Base-by-base conservation (phyloP, 2,797 vertebrate species). In the Lepilemur ruficaudatus region DNA sequence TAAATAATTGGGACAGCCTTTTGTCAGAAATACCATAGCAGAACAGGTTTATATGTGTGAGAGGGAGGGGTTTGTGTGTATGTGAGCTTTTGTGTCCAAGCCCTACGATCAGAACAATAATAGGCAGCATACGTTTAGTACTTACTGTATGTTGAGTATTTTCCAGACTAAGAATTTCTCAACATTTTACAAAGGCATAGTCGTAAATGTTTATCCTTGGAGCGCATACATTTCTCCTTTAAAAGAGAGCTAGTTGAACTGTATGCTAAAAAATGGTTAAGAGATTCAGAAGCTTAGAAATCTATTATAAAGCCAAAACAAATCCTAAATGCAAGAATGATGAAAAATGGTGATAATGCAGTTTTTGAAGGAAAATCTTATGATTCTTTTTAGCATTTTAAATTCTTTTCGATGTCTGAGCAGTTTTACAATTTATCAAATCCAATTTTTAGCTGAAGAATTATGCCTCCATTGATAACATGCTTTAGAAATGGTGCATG, bases 371-470 rank as follows among this genome's bases (percentile, higher is more conserved):
- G 85, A 35, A 90, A 94, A 67, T 63, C 15, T 96, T 73, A 63
- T 11, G 48, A 38, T 93, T 91, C 20, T 87, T 88, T 69, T 57
- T 55, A 91, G 50, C 79, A 86, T 75, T 89, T 85, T 61, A 70
- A 57, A 38, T 85, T 88, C 3, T 81, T 85, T 65, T 18, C 18
- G 1, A 14, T 75, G 81, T 89, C 38, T 75, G 57, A 52, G 10
- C 3, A 75, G 41, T 94, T 96, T 85, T 17, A 41, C 18, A 79
- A 63, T 82, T 94, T 75, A 67, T 32, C 38, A 87, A 38, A 86
- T 95, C 72, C 22, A 69, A 69, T 94, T 91, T 46, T 95, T 92
- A 80, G 50, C 70, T 87, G 50, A 93, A 92, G 46, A 93, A 80
- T 84, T 93, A 75, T 73, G 59, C 43, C 9, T 82, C 65, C 30